Percentiles rank a stretch among this genome's conserved stretches.
These are phyloP conservation scores for Podarcis cretensis DNA, from an alignment of 2,113 vertebrate species.

Conservation along the genomic window DNA sequence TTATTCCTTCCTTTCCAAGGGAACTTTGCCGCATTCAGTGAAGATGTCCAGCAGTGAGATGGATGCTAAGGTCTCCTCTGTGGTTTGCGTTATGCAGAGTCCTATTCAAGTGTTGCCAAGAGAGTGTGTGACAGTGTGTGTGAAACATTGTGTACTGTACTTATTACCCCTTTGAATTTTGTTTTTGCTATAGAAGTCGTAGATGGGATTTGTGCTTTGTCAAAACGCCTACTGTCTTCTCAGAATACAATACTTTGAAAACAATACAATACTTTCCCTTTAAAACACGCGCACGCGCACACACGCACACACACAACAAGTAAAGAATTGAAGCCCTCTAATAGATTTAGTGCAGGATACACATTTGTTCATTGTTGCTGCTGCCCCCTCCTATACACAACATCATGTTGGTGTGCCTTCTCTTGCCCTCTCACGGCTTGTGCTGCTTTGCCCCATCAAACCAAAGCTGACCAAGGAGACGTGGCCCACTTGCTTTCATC, in stretches of 20 bases:
- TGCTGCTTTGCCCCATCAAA: not conserved
- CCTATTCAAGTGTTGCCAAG: constrained; percentile 56
- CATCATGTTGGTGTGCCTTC: constrained; percentile 6
- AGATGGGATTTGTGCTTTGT: constrained; percentile 77
- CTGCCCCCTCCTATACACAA: constrained; percentile 25
- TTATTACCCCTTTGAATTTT: not conserved
- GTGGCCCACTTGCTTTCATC: not conserved
- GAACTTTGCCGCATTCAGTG: constrained; percentile 3
- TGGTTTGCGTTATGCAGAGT: constrained; percentile 48
- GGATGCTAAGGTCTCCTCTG: constrained; percentile 5
- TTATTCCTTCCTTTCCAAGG: not conserved
- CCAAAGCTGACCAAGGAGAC: constrained; percentile 4
- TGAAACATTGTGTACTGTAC: constrained; percentile 3
- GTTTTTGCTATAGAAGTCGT: constrained; percentile 60
- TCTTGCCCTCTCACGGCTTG: not conserved
- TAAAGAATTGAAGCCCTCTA: constrained; percentile 70
- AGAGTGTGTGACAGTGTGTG: constrained; percentile 25
- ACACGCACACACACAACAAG: constrained; percentile 18
- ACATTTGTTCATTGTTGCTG: constrained; percentile 15
- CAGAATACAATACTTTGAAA: constrained; percentile 46
- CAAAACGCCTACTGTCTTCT: constrained; percentile 48
- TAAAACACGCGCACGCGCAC: not conserved
- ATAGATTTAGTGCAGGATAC: constrained; percentile 48
- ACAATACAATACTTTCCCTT: constrained; percentile 37
- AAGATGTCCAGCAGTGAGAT: constrained; percentile 16